phyloP scores from a whole-genome alignment of 2,888 invertebrate species.

The Eilema depressum region DNA sequence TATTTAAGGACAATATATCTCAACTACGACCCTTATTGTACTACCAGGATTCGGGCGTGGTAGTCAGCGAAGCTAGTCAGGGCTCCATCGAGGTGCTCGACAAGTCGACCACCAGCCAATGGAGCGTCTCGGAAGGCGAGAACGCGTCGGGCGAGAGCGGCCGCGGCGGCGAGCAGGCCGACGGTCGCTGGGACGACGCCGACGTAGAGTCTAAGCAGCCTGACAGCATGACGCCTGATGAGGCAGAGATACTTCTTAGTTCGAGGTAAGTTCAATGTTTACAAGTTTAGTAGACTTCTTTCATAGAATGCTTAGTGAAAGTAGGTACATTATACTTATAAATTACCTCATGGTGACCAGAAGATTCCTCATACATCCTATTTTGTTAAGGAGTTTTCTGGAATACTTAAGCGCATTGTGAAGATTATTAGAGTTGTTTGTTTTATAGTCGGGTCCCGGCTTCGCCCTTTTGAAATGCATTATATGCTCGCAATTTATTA shows the following conservation, averaged over 20 bases:
- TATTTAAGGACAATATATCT: background rate
- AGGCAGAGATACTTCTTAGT: constrained; percentile 95
- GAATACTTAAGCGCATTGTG: background rate
- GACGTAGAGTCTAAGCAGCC: constrained; percentile 76
- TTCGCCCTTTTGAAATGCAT: no score
- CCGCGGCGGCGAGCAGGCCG: constrained; percentile 63
- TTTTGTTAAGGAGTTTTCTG: background rate
- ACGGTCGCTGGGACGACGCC: constrained; percentile 62
- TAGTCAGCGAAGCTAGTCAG: constrained; percentile 85
- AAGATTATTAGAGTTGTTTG: background rate
- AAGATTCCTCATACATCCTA: no score
- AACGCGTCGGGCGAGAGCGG: constrained; percentile 82
- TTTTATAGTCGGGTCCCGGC: no score
- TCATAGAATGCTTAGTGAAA: background rate
- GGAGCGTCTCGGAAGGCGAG: constrained; percentile 84
- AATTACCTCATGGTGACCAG: background rate
- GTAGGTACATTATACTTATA: background rate
- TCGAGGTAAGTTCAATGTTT: constrained; percentile 88
- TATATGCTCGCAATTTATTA: no score
- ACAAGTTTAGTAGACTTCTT: background rate
- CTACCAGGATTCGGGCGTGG: constrained; percentile 83
- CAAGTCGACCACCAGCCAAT: constrained; percentile 86
- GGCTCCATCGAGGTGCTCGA: constrained; percentile 87
- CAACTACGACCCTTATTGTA: background rate
- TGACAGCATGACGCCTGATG: constrained; percentile 92